Evolutionary conservation across 2,113 vertebrate species (phyloP), one percentile per base, ranked within the genome.

Genomic region (Tragelaphus strepsiceros): DNA sequence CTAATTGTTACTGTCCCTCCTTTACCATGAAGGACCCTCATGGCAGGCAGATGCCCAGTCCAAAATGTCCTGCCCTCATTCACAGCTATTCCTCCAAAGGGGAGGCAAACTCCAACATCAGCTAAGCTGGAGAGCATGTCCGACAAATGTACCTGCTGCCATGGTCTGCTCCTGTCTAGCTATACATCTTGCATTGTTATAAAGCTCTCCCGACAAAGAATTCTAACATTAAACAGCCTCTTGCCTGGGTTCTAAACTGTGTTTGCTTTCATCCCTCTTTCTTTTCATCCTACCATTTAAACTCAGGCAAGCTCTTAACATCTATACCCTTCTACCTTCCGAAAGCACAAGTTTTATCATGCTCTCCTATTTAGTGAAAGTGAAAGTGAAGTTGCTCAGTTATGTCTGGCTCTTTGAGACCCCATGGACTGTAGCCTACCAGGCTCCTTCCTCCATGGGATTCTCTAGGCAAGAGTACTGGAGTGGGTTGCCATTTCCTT

Each of bases 81-180:
- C 17, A 15, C 4, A 88, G 53, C 59, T 78, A 53, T 15, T 64
- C 30, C 51, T 6, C 30, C 28, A 53, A 15, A 46, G 26, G 24
- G 21, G n/a, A 54, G 32, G 16, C 21, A 78, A 85, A 8, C 2
- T 22, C 46, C 49, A 24, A 6, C 1, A 1, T 49, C n/a, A 12
- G 15, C 32, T 49, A 3, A 7, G 16, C 51, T n/a, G 4, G 4
- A 71, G 22, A 64, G 4, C 9, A 3, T 3, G 1, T 22, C 0
- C 3, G 13, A n/a, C 14, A 2, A 2, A 5, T 2, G 22, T 24
- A 56, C 3, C 28, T 2, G 5, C 54, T 26, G 14, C 74, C 14
- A 21, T 19, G 13, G 3, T 80, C 67, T 59, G 54, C 58, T 88
- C 9, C 0, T 0, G 2, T 56, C 51, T 39, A 6, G 6, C 15